Conservation (phyloP, 2,888 invertebrate genomes). For the Torymus tubicola region DNA sequence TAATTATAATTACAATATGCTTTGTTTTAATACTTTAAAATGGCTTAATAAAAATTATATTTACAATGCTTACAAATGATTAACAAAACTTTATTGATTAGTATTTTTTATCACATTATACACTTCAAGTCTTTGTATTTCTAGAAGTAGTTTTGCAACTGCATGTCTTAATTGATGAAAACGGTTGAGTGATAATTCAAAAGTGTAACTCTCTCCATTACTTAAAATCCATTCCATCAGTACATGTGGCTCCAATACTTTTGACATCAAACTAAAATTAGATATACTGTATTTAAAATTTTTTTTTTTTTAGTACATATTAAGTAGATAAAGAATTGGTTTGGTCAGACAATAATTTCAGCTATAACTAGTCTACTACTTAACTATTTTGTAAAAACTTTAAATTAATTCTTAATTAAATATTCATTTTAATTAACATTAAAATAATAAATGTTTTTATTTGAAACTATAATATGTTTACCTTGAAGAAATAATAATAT, state of each 20-base stretch:
- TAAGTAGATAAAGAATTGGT: no score
- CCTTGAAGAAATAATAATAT: constrained; percentile 78
- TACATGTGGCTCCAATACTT: constrained; percentile 77
- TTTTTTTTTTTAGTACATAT: constrained; percentile 2
- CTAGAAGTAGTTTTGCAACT: constrained; percentile 77
- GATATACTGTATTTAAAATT: constrained; percentile 3
- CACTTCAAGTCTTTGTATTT: constrained; percentile 77
- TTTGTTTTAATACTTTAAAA: no score
- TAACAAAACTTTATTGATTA: background rate
- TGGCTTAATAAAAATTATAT: no score
- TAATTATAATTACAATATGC: no score
- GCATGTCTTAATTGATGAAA: constrained; percentile 78
- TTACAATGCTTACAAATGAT: no score
- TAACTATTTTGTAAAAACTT: no score
- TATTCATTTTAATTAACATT: no score
- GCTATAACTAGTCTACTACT: no score
- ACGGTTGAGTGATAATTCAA: constrained; percentile 77
- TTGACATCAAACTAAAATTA: constrained; percentile 72
- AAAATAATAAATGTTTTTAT: no score
- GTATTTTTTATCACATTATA: constrained; percentile 74
- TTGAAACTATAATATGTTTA: constrained; percentile 61
- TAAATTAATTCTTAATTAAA: no score
- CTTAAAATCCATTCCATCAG: constrained; percentile 77
- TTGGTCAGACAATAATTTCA: no score
- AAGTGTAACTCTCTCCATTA: constrained; percentile 76